Evolutionary conservation across 2,888 invertebrate genomes (phyloP).

Genomic region (Cenopis cana): DNA sequence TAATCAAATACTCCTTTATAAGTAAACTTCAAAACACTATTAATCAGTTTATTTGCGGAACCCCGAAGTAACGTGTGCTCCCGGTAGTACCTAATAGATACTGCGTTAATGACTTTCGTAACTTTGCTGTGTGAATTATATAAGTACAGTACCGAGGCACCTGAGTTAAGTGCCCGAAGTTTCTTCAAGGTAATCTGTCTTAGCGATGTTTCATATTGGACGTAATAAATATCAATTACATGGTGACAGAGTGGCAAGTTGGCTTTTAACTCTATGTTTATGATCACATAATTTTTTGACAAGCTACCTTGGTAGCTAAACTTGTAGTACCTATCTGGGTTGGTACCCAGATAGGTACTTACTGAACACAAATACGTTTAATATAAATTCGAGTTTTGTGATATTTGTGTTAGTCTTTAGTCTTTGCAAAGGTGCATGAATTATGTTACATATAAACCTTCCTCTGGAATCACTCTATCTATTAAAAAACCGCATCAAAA

Average conservation of each 20-base stretch:
- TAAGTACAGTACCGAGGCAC: constrained; percentile 30
- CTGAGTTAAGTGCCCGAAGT: constrained; percentile 39
- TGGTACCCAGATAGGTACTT: too few species aligned
- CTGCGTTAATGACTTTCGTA: constrained; percentile 37
- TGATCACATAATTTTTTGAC: neutral
- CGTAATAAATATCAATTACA: constrained; percentile 39
- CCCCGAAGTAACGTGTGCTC: constrained; percentile 6
- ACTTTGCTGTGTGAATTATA: constrained; percentile 34
- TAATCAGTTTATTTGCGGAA: constrained; percentile 36
- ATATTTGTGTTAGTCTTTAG: too few species aligned
- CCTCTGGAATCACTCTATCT: too few species aligned
- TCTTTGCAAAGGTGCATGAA: too few species aligned
- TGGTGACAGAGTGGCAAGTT: constrained; percentile 8
- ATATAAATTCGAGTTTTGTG: too few species aligned
- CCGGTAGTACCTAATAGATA: neutral
- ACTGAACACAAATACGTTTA: too few species aligned
- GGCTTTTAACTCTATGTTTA: neutral
- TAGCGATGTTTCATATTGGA: constrained; percentile 32
- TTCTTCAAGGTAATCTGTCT: constrained; percentile 40
- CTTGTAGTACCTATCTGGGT: too few species aligned
- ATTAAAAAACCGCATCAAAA: too few species aligned
- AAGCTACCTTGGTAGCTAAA: neutral
- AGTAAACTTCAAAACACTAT: constrained; percentile 36
- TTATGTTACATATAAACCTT: too few species aligned
- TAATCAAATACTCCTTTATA: constrained; percentile 21